Percentiles rank a stretch among this genome's conserved stretches.
phyloP scores from a whole-genome alignment of 2,888 invertebrate genomes.

The Eupeodes luniger region DNA sequence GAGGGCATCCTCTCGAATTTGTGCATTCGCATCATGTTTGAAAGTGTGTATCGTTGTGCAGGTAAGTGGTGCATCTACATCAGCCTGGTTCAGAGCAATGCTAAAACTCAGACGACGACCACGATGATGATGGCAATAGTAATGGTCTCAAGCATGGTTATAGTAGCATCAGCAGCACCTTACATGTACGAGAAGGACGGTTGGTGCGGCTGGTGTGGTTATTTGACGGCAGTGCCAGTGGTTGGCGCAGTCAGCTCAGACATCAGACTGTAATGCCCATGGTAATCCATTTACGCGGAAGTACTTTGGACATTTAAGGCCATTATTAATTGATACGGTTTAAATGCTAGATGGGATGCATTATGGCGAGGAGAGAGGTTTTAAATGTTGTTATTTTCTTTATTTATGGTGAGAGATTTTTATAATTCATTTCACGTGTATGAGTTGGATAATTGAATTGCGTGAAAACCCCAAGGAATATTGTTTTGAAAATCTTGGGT shows the following conservation, averaged over 20 bases:
- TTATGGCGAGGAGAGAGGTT: conserved; percentile 47
- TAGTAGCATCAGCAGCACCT: conserved; percentile 27
- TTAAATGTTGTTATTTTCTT: conserved; percentile 1
- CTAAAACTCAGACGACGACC: conserved; percentile 11
- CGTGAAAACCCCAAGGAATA: conserved; percentile 27
- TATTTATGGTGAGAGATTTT: conserved; percentile 69
- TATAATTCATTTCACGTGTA: conserved; percentile 53
- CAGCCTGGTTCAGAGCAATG: conserved; percentile 5
- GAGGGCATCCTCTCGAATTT: conserved; percentile 31
- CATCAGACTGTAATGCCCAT: conserved; percentile 52
- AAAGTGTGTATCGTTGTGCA: conserved; percentile 10
- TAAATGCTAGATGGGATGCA: conserved; percentile 71
- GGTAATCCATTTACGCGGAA: conserved; percentile 76
- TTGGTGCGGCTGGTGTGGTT: neutral
- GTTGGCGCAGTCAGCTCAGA: conserved; percentile 39
- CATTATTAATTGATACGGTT: conserved; percentile 76
- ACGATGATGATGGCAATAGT: conserved; percentile 62
- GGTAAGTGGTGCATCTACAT: conserved; percentile 59
- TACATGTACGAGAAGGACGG: too few relatives aligned
- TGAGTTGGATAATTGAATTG: conserved; percentile 64
- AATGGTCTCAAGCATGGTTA: conserved; percentile 40
- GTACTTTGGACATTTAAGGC: conserved; percentile 73
- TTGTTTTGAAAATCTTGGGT: conserved; percentile 54
- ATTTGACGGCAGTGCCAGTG: neutral
- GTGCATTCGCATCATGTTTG: conserved; percentile 15